Evolutionary conservation across 2,113 vertebrate genomes (phyloP), one percentile per base, ranked within the genome.

Genomic region (Furnarius figulus): DNA sequence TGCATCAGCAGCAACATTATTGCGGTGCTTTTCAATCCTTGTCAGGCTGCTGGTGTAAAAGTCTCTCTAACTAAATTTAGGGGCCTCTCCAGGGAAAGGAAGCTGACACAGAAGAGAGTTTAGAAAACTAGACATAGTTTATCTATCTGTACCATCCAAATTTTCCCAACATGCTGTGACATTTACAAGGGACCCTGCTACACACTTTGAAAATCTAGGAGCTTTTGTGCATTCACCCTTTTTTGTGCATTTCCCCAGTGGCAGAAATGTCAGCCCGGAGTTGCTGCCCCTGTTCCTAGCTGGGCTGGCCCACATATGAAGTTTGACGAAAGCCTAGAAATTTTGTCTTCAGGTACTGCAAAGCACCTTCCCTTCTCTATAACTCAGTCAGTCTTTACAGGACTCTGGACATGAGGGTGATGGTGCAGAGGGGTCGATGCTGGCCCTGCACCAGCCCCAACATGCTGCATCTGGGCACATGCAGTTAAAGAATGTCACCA

Each of bases 391-490:
- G 2, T 33, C 12, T 35, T 70, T 39, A n/a, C 1, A 72, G 75
- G 49, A 83, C 23, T 31, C 46, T 61, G 58, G 31, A 31, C 40
- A 10, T 2, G 15, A 56, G 44, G 46, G 9, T 42, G 46, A 7
- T 30, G 19, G 21, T 18, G 14, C 2, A 3, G 25, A 50, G 10
- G 14, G 22, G 10, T 17, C 2, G 0, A 27, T 53, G 30, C 58
- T 35, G 27, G 40, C 33, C 19, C 33, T 50, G 23, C 15, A 46
- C 11, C 37, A 77, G 49, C 39, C 49, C 37, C 44, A n/a, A n/a
- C 0, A 0, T 25, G 61, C 52, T 79, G 30, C 3, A 1, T 18
- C 2, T 3, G 2, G 56, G 56, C 27, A 39, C 53, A 6, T 1
- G 10, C 24, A 53, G n/a, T 16, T 58, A 53, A 22, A 2, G 3